Conservation (phyloP, 2,888 invertebrate species). For the Galeruca laticollis region DNA sequence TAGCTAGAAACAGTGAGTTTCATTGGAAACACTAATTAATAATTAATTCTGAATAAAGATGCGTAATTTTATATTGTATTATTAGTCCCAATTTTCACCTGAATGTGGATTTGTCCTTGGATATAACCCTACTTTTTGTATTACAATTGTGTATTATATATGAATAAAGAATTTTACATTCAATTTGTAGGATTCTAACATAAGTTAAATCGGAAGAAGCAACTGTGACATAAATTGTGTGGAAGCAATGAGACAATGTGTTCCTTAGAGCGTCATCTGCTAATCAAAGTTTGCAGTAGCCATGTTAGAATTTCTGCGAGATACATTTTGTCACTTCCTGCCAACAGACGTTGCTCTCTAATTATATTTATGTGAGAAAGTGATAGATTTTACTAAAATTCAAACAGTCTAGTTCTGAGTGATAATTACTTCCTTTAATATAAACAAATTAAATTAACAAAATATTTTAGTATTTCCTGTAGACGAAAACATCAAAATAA, state of each 20-base stretch:
- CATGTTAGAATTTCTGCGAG: not conserved
- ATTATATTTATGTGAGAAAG: conserved; percentile 3
- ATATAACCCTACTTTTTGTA: too few species aligned
- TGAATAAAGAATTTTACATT: too few species aligned
- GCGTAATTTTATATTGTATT: too few species aligned
- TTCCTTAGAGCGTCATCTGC: not conserved
- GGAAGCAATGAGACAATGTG: not conserved
- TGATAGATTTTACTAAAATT: not conserved
- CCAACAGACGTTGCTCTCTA: not conserved
- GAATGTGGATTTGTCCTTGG: too few species aligned
- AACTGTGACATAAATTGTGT: not conserved
- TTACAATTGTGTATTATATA: too few species aligned
- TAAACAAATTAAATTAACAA: not conserved
- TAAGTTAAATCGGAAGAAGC: not conserved
- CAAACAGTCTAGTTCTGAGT: not conserved
- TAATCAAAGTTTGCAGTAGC: not conserved
- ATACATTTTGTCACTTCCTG: not conserved
- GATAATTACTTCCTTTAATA: not conserved
- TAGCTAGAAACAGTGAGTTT: too few species aligned
- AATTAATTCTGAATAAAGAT: too few species aligned
- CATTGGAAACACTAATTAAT: too few species aligned
- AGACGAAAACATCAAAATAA: not conserved
- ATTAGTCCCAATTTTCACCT: too few species aligned
- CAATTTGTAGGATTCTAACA: too few species aligned
- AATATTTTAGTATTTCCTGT: not conserved